Conservation (phyloP, 2,888 invertebrate genomes). For the Cloeon dipterum region DNA sequence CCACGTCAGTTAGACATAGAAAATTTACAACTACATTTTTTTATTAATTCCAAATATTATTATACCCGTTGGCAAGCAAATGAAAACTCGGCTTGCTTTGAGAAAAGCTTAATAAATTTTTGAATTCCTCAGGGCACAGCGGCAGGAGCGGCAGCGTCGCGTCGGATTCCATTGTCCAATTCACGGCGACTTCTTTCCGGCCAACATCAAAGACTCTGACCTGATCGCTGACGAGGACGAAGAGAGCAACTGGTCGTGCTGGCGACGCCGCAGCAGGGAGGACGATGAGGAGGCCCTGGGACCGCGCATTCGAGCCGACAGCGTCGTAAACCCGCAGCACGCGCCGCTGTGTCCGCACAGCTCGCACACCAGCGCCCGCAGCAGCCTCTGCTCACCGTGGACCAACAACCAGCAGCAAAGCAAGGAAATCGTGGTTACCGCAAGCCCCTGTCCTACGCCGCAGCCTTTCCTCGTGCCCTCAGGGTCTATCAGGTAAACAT, state of each 20-base stretch:
- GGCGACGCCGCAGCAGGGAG: constrained; percentile 3
- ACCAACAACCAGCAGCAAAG: constrained; percentile 19
- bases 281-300: constrained; percentile 4
- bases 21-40: too few relatives aligned
- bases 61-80: too few relatives aligned
- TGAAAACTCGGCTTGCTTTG: too few relatives aligned
- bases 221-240: constrained; percentile 1
- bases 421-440: constrained; percentile 1
- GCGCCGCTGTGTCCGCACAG: constrained; percentile 50
- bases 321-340: constrained; percentile 15
- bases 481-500: constrained; percentile 40
- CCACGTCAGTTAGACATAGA: too few relatives aligned
- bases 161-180: constrained; percentile 55
- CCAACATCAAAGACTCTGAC: constrained; percentile 1
- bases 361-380: constrained; percentile 38
- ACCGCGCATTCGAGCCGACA: constrained; percentile 10
- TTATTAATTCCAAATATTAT: too few relatives aligned
- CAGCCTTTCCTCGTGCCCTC: constrained; percentile 50
- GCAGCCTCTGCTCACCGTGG: constrained; percentile 38
- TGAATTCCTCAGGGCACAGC: too few relatives aligned
- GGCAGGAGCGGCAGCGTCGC: constrained; percentile 24
- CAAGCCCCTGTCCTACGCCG: constrained; percentile 35
- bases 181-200: constrained; percentile 45
- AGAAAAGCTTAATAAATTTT: too few relatives aligned
- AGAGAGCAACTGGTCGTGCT: constrained; percentile 2